Evolutionary conservation across 2,888 invertebrate genomes (phyloP), one percentile per base, ranked within the genome.

Genomic region (Chouioia cunea): DNA sequence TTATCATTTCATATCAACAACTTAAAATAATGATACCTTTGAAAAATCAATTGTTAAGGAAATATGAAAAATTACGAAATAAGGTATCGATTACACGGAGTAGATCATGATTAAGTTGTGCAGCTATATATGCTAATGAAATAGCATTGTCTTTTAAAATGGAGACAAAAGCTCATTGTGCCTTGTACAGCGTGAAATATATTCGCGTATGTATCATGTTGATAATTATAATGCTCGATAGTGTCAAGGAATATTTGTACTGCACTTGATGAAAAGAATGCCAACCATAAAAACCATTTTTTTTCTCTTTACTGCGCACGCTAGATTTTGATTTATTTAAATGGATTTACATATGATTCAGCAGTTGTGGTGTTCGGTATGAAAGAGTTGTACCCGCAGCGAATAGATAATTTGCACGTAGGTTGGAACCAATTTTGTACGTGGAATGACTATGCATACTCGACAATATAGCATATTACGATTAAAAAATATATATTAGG

Each of bases 101-200:
- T 62, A 65, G 18, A 69, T 47, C 20, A 48, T 58, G 54, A 68
- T 71, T 64, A 65, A 71, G 63, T 27, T 59, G 59, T 67, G 58
- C 36, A 43, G 57, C 67, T 56, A 43, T 48, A 65, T 62, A 65
- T 65, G 60, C 65, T 65, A 65, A 65, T 62, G 50, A 15, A 56
- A 65, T n/a, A 47, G 68, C 68, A 68, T 65, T 72, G 64, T 68
- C 54, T 72, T 68, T 58, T 43, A 47, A 67, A 67, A 67, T 67
- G 52, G 54, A 71, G 59, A 71, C 66, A 71, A 71, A 69, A 67
- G 71, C 71, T 66, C 44, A 67, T 71, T 71, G 71, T 63, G 48
- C 47, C 22, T 47, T 16, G 52, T 36, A 23, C 20, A 47, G 44
- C 47, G 58, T 58, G 18, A 71, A 65, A 62, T 57, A 27, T 62